Base-by-base conservation (phyloP, 2,113 vertebrate genomes). In the Sarotherodon lohbergeri region DNA sequence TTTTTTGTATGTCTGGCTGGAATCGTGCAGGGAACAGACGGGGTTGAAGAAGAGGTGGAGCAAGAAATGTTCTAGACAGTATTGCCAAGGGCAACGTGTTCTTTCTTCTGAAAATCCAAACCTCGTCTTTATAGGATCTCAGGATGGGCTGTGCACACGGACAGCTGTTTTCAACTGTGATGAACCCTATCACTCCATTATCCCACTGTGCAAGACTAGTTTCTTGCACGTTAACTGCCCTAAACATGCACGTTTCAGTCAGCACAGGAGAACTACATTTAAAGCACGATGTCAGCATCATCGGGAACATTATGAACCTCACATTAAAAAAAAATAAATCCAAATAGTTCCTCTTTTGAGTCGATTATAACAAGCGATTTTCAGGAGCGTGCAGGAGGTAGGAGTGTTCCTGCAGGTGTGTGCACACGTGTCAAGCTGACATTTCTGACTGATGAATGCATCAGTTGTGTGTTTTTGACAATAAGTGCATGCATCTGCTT, bases 381-480 rank as follows among this genome's bases (percentile, higher is more conserved):
- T 46, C 22, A 43, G 68, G 48, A 52, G 17, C 36, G 1, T 39
- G 3, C 34, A 36, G 34, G 61, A 39, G 32, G 61, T 66, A 66
- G 10, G 10, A 22, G 61, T 66, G 61, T 39, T 29, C 14, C 68
- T 46, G 0, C 41, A 10, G 68, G 5, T 9, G 22, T 16, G n/a
- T 46, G 68, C 14, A 29, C 5, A 10, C 12, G 12, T 73, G 68
- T 73, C 22, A 46, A 46, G 14, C 68, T 46, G 22, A 73, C 41
- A 50, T 17, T 0, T 0, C 17, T 12, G 43, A 29, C 9, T 29
- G 5, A 48, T n/a, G 46, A 11, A 32, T 19, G 46, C 16, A 78
- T 78, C 46, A 52, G 16, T 52, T 36, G 22, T 32, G 19, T 57
- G 14, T 57, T 43, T 41, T 9, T 48, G 46, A 50, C 16, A 34